Evolutionary conservation across 2,113 vertebrate genomes (phyloP), one percentile per base, ranked within the genome.

Genomic region (Pteropus alecto): DNA sequence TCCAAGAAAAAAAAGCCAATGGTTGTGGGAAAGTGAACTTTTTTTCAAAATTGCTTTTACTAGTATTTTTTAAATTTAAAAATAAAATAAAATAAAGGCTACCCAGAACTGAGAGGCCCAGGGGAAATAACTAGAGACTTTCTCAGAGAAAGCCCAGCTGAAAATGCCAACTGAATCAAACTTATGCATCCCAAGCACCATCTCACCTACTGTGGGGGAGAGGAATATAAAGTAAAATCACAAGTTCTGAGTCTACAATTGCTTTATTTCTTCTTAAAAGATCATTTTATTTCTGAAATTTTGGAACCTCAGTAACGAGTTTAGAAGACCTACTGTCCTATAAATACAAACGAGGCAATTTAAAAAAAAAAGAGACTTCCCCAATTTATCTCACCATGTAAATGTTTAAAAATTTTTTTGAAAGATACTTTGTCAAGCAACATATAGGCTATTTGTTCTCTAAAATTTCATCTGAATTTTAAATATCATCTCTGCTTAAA

Each of bases 261-360:
- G 74, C 41, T 70, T 77, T 30, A 61, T 51, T 83, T 81, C 71
- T 68, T 78, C 61, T 76, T 35, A 56, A 63, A 93, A 88, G 28
- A 93, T 9, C 46, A 13, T 88, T 89, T 89, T 46, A 28, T 48
- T 97, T 76, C 48, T 78, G 60, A 95, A 86, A 48, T 87, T 41
- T 83, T n/a, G 12, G 15, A 18, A 88, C 54, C 54, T 85, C 58
- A 81, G 26, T 41, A 90, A 87, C 1, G 8, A 87, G 18, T 67
- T 87, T 1, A 79, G 14, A 54, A 87, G 93, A 61, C 2, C n/a
- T 21, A 35, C 1, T 65, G n/a, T 73, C 56, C 41, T 73, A 63
- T 54, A 68, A 94, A 88, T 58, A 58, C 15, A 78, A 95, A 22
- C 19, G 51, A 76, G 18, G 82, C 15, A 67, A 67, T 38, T 79